Evolutionary conservation across 2,888 invertebrate genomes (phyloP).

Genomic region (Dione vanillae): DNA sequence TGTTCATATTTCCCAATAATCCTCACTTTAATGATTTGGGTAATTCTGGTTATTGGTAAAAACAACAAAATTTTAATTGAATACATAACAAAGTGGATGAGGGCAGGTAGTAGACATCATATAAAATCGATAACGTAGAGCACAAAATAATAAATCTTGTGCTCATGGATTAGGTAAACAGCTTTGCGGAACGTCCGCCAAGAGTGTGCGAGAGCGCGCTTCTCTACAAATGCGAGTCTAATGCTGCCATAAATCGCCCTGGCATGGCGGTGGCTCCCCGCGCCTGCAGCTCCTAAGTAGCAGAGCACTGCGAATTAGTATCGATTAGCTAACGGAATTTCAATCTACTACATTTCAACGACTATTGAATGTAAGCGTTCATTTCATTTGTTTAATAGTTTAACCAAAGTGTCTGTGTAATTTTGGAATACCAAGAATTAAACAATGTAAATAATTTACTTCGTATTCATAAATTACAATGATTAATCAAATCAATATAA

Average conservation of each 20-base stretch:
- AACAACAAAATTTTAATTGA: conserved; percentile 20
- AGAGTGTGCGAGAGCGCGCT: conserved; percentile 29
- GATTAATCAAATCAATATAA: too few species aligned
- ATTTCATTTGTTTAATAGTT: conserved; percentile 10
- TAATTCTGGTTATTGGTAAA: conserved; percentile 3
- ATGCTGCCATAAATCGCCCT: conserved; percentile 73
- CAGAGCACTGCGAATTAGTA: conserved; percentile 71
- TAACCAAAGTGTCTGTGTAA: neutral
- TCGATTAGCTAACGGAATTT: conserved; percentile 72
- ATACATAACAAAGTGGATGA: neutral
- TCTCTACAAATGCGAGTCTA: conserved; percentile 64
- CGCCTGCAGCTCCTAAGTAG: conserved; percentile 56
- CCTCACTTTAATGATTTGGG: conserved; percentile 8
- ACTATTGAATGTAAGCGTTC: conserved; percentile 11
- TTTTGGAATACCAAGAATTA: too few species aligned
- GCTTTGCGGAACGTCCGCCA: conserved; percentile 36
- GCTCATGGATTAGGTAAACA: conserved; percentile 38
- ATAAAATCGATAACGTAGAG: conserved; percentile 20
- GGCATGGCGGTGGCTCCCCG: conserved; percentile 61
- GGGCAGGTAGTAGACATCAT: neutral
- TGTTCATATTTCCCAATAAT: conserved; percentile 9
- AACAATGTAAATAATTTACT: too few species aligned
- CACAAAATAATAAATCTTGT: conserved; percentile 39
- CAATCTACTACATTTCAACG: conserved; percentile 52
- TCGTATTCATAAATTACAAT: too few species aligned